These are phyloP conservation scores for Apodemus speciosus DNA, from an alignment of 2,113 vertebrate genomes.

Conservation along the genomic window DNA sequence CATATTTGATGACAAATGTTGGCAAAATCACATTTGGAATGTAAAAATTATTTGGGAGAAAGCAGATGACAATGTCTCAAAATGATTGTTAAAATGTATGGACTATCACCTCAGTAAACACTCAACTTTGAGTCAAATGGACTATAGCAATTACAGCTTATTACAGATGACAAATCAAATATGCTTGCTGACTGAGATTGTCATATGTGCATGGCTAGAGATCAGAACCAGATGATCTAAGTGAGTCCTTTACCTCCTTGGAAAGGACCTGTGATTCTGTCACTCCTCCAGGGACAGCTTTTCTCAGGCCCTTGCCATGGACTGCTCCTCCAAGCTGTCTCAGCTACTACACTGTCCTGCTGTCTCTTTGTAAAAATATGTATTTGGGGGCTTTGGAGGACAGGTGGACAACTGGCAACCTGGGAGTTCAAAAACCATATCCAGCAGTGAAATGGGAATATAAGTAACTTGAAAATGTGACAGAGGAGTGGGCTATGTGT, in stretches of 20 bases:
- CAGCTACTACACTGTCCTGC: background rate
- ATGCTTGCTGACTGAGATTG: background rate
- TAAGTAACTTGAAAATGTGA: conserved; percentile 16
- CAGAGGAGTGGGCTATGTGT: background rate
- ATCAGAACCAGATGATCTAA: background rate
- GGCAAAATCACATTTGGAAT: conserved; percentile 59
- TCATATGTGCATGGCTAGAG: background rate
- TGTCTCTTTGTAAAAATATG: background rate
- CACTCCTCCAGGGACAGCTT: background rate
- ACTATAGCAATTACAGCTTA: conserved; percentile 5
- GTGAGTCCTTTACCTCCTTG: background rate
- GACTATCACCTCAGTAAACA: conserved; percentile 25
- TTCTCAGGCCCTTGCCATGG: background rate
- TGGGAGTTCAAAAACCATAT: background rate
- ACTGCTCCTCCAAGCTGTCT: background rate
- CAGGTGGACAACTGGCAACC: background rate
- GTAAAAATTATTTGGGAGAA: conserved; percentile 6
- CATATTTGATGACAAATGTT: conserved; percentile 25
- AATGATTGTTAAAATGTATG: conserved; percentile 30
- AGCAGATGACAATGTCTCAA: conserved; percentile 35
- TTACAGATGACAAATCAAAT: background rate
- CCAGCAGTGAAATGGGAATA: background rate
- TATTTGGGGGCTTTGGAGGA: background rate
- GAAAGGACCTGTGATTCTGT: background rate
- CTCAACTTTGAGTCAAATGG: conserved; percentile 11